Evolutionary conservation across 2,797 vertebrate species (phyloP).

Genomic region (Anabacerthia variegaticeps): DNA sequence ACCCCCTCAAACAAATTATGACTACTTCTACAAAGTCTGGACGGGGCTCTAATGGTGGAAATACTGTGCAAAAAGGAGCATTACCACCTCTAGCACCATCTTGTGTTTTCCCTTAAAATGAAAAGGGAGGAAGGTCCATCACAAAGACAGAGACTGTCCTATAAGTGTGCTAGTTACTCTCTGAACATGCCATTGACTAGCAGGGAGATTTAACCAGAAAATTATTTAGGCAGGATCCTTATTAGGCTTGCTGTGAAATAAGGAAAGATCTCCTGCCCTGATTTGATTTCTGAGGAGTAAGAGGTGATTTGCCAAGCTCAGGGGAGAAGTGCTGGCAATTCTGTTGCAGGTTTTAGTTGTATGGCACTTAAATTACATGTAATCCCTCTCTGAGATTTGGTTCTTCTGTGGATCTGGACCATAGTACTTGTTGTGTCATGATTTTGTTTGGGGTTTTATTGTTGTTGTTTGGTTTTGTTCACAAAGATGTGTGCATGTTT

Average conservation of each 20-base stretch:
- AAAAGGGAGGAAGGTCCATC: background rate
- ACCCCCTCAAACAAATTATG: background rate
- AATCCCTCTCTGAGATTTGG: background rate
- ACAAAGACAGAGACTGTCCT: background rate
- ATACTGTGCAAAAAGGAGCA: background rate
- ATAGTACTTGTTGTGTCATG: background rate
- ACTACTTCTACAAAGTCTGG: background rate
- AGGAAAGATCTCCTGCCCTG: background rate
- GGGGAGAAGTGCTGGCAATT: background rate
- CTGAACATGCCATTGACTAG: background rate
- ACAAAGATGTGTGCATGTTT: background rate
- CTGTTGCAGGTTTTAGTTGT: background rate
- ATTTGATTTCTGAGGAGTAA: background rate
- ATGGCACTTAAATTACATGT: background rate
- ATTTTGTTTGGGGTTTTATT: background rate
- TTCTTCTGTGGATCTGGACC: background rate
- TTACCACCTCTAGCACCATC: conserved; percentile 18
- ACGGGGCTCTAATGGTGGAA: background rate
- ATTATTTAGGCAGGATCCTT: background rate
- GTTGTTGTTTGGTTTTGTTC: background rate
- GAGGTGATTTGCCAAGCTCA: background rate
- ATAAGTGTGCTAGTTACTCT: too few species aligned
- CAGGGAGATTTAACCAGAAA: background rate
- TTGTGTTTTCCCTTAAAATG: conserved; percentile 29
- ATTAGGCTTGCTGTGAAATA: background rate